Evolutionary conservation across 2,888 invertebrate species (phyloP).

Genomic region (Ennomos quercinarius): DNA sequence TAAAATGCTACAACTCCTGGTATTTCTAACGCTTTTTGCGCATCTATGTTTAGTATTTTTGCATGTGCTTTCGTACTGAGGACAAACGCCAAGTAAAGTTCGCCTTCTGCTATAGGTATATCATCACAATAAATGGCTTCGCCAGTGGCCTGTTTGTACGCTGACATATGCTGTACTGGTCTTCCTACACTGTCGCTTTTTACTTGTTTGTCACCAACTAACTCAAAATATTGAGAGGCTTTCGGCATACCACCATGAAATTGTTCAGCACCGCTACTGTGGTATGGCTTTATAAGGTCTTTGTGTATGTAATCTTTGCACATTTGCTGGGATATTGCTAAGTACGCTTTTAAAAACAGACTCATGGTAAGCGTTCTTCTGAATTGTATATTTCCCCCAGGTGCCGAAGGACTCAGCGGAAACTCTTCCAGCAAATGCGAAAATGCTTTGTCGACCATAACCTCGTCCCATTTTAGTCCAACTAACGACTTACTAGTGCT

Average conservation of each 20-base stretch:
- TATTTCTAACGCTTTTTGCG: slow-evolving; percentile 88
- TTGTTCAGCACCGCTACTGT: slow-evolving; percentile 84
- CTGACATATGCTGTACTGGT: slow-evolving; percentile 92
- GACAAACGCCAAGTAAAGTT: slow-evolving; percentile 93
- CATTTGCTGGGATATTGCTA: slow-evolving; percentile 86
- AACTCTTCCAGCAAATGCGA: slow-evolving; percentile 90
- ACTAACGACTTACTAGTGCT: slow-evolving; percentile 87
- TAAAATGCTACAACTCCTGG: slow-evolving; percentile 94
- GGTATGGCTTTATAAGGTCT: slow-evolving; percentile 70
- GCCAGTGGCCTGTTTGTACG: slow-evolving; percentile 94
- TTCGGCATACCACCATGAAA: slow-evolving; percentile 83
- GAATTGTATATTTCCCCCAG: slow-evolving; percentile 93
- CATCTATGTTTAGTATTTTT: slow-evolving; percentile 90
- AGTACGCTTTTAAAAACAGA: slow-evolving; percentile 90
- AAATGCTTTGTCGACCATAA: slow-evolving; percentile 88
- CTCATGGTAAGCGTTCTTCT: slow-evolving; percentile 91
- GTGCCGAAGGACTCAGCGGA: slow-evolving; percentile 90
- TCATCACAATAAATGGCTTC: slow-evolving; percentile 97
- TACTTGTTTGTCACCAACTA: slow-evolving; percentile 79
- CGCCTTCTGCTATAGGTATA: slow-evolving; percentile 90
- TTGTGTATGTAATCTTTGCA: slow-evolving; percentile 72
- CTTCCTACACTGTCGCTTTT: slow-evolving; percentile 91
- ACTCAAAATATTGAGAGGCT: slow-evolving; percentile 65
- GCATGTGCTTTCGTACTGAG: slow-evolving; percentile 93
- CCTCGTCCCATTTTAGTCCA: slow-evolving; percentile 88